These are phyloP conservation scores for Ammodytes dubius DNA, from an alignment of 2,113 vertebrate genomes.

Conservation along the genomic window DNA sequence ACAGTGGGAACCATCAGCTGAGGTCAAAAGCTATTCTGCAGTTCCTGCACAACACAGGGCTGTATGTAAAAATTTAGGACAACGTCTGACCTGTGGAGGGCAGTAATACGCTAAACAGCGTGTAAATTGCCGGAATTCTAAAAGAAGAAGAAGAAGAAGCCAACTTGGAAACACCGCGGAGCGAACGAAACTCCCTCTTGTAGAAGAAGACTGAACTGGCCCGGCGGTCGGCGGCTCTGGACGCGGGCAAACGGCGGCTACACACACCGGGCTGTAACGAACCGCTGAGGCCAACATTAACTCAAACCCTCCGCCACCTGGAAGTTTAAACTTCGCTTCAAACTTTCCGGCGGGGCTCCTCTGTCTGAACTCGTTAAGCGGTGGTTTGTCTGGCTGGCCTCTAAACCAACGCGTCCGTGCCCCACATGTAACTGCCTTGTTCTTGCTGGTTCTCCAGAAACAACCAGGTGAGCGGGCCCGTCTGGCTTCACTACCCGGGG, in stretches of 20 bases:
- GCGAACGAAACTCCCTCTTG: slow-evolving; percentile 55
- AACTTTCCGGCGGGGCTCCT: slow-evolving; percentile 69
- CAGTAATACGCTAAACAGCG: too few species aligned
- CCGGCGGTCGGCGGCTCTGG: slow-evolving; percentile 39
- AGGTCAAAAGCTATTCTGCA: too few species aligned
- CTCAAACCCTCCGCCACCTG: slow-evolving; percentile 9
- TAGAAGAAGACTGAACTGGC: slow-evolving; percentile 48
- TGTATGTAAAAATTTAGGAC: too few species aligned
- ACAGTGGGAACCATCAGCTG: too few species aligned
- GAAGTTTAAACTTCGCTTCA: slow-evolving; percentile 49
- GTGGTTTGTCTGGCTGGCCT: slow-evolving; percentile 31
- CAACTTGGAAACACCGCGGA: slow-evolving; percentile 70
- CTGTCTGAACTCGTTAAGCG: slow-evolving; percentile 18
- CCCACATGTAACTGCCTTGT: slow-evolving; percentile 53
- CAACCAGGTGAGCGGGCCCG: slow-evolving; percentile 60
- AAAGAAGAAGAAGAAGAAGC: too few species aligned
- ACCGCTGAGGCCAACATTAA: neutral
- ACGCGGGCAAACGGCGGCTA: slow-evolving; percentile 16
- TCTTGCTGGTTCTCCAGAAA: slow-evolving; percentile 28
- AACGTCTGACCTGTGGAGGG: too few species aligned
- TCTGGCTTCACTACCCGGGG: neutral
- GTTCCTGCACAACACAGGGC: too few species aligned
- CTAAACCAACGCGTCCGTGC: slow-evolving; percentile 21
- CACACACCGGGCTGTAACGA: slow-evolving; percentile 35
- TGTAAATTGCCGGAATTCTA: too few species aligned